Evolutionary conservation across 2,113 vertebrate species (phyloP), one percentile per base, ranked within the genome.

Genomic region (Todiramphus chloris): DNA sequence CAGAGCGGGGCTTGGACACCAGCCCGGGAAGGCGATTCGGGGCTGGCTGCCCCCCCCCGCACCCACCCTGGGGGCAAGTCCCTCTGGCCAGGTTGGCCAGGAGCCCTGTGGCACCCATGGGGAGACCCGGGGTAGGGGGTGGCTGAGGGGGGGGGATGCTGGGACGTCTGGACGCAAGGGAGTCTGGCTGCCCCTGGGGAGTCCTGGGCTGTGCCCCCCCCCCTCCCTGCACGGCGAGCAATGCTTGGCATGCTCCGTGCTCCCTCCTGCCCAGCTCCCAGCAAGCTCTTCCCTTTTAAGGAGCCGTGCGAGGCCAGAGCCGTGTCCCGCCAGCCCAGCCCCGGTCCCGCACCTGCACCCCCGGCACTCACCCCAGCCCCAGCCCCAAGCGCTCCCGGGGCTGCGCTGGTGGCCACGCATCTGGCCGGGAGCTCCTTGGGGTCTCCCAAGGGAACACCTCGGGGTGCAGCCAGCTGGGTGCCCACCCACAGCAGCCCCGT

Each of bases 211-310:
- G 44, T 5, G 82, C 63, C 37, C 85, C 74, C 64, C 69, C 90
- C 85, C 74, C 69, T n/a, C n/a, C 69, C 90, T 37, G 39, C 44
- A 4, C 33, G 0, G 11, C 0, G 1, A 96, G 93, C 91, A 89
- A 96, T 92, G 89, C 91, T 83, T 24, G 94, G 91, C 86, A 86
- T 17, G 41, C 23, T 77, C 68, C 37, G 53, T 13, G 41, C 23
- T 77, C 68, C 46, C 63, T 60, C 63, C 87, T 56, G 94, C 68
- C 7, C 4, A 64, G 70, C 46, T 73, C 59, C 68, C 68, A 6
- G 41, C 88, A 56, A 37, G 1, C 58, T 76, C 78, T 94, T 69
- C 91, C 95, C 95, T 96, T 96, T 96, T 96, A 94, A 83, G 96
- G 96, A 83, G 80, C 72, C 16, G 0, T 31, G 14, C 0, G 56